Conservation (phyloP, 2,797 vertebrate genomes). For the Microctenopoma stevenorrisi region DNA sequence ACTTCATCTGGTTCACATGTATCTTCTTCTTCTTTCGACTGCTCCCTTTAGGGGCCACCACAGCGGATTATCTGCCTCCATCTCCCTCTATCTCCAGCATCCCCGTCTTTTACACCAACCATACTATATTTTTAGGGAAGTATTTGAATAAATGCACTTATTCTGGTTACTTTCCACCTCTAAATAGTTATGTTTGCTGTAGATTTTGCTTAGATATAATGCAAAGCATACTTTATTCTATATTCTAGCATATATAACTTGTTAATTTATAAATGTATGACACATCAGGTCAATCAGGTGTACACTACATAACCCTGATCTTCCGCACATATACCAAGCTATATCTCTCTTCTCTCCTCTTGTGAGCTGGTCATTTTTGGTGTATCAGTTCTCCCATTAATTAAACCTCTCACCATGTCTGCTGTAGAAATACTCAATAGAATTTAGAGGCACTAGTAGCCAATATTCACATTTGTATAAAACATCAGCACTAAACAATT, state of each 20-base stretch:
- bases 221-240: no score
- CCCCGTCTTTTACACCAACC: no score
- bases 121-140: no score
- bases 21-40: no score
- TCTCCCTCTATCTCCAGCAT: no score
- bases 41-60: no score
- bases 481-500: neutral
- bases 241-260: no score
- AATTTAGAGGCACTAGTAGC: neutral
- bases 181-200: neutral
- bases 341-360: neutral
- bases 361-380: neutral
- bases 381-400: neutral
- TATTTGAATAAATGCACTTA: neutral
- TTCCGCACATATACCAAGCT: neutral
- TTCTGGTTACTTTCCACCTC: neutral
- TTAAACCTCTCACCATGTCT: neutral
- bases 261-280: no score
- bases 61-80: no score
- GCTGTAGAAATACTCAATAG: neutral
- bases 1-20: no score
- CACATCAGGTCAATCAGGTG: neutral
- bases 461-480: slow-evolving; percentile 3
- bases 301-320: neutral
- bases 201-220: neutral